A percentile compares a stretch with the other conserved stretches of the same genome.
Conservation (phyloP, 2,888 invertebrate genomes). For the Leptinotarsa rubiginosa region DNA sequence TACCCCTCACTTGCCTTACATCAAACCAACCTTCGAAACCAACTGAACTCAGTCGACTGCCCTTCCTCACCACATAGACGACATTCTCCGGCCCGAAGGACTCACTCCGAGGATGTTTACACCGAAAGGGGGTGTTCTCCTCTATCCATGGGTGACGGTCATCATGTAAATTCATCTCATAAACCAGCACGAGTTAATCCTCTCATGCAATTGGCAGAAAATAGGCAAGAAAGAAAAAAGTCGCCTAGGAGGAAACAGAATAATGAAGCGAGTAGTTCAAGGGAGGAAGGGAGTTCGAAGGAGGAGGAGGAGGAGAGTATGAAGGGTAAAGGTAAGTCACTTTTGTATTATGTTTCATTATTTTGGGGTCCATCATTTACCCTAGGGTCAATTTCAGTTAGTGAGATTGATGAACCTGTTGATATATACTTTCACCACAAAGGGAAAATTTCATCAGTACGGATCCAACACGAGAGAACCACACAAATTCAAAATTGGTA, state of each 20-base stretch:
- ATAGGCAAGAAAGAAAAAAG: conserved; percentile 41
- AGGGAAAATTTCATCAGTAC: too few relatives aligned
- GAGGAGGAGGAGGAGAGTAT: conserved; percentile 37
- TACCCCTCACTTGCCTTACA: conserved; percentile 62
- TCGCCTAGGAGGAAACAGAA: conserved; percentile 36
- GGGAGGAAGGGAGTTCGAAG: conserved; percentile 38
- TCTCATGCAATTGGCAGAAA: conserved; percentile 58
- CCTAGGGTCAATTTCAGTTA: too few relatives aligned
- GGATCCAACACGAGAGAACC: too few relatives aligned
- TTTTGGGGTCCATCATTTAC: too few relatives aligned
- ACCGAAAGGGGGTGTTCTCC: conserved; percentile 45
- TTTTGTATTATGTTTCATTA: neutral
- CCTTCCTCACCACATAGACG: conserved; percentile 29
- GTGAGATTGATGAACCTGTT: too few relatives aligned
- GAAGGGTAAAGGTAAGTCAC: conserved; percentile 41
- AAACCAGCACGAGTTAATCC: conserved; percentile 57
- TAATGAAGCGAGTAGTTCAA: conserved; percentile 34
- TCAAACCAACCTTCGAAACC: conserved; percentile 47
- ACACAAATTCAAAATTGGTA: too few relatives aligned
- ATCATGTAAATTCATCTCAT: neutral
- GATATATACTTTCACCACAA: too few relatives aligned
- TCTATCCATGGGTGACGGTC: neutral
- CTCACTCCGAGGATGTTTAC: conserved; percentile 63
- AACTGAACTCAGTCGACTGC: conserved; percentile 37
- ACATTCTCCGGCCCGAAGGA: conserved; percentile 52